Evolutionary conservation across 35 echinoderm and acorn worm species (phyloP).

Genomic region (Ophioderma brevispina): DNA sequence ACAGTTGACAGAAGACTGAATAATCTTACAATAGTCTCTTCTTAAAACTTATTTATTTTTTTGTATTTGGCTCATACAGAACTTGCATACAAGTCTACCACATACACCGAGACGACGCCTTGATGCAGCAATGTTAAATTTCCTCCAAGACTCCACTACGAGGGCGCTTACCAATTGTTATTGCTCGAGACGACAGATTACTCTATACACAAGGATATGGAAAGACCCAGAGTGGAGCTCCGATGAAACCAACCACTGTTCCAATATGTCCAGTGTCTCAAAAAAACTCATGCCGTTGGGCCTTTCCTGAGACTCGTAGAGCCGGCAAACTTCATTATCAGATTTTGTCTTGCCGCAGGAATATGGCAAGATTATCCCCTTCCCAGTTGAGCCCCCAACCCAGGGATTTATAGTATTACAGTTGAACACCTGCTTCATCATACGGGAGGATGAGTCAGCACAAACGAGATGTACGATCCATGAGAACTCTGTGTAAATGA

Average conservation of each 20-base stretch:
- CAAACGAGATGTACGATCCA: slow-evolving; percentile 53
- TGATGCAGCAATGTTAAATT: slow-evolving; percentile 52
- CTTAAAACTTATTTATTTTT: no score
- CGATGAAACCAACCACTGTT: slow-evolving; percentile 68
- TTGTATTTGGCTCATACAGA: no score
- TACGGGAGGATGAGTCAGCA: slow-evolving; percentile 71
- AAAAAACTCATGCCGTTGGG: slow-evolving; percentile 89
- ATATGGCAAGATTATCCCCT: slow-evolving; percentile 43
- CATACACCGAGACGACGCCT: no score
- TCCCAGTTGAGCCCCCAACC: slow-evolving; percentile 33
- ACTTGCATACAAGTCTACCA: no score
- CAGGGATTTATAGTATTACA: slow-evolving; percentile 70
- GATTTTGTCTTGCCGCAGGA: slow-evolving; percentile 76
- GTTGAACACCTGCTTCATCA: slow-evolving; percentile 85
- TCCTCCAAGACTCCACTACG: slow-evolving; percentile 79
- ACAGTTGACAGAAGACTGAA: no score
- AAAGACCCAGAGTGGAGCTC: slow-evolving; percentile 10
- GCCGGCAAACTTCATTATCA: slow-evolving; percentile 28
- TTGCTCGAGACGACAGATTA: slow-evolving; percentile 48
- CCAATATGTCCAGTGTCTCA: slow-evolving; percentile 87
- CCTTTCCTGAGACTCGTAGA: slow-evolving; percentile 78
- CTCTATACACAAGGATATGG: slow-evolving; percentile 89
- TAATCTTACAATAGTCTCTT: no score
- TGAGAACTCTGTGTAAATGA: slow-evolving; percentile 76
- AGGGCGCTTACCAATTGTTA: slow-evolving; percentile 74